phyloP scores from a whole-genome alignment of 2,888 invertebrate species.

The Liopterus haemorrhoidalis region DNA sequence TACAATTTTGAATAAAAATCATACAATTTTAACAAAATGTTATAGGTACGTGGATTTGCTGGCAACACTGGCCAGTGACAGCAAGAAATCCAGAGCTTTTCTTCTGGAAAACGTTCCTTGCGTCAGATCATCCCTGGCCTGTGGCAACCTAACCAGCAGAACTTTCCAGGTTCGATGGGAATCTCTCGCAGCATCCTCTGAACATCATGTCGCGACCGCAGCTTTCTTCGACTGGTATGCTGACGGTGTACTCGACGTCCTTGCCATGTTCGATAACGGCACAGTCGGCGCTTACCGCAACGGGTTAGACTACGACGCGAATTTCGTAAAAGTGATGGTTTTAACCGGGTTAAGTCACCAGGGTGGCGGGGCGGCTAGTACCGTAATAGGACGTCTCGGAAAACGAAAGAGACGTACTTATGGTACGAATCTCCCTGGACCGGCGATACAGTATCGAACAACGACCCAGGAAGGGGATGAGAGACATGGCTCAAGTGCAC shows the following conservation, averaged over 20 bases:
- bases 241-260: conserved; percentile 88
- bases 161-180: conserved; percentile 76
- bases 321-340: conserved; percentile 93
- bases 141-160: conserved; percentile 57
- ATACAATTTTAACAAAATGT: too few relatives aligned
- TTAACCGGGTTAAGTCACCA: conserved; percentile 74
- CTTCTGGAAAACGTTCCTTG: conserved; percentile 76
- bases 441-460: conserved; percentile 78
- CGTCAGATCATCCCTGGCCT: conserved; percentile 51
- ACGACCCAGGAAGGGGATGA: conserved; percentile 81
- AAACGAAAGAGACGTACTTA: conserved; percentile 73
- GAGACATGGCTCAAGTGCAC: conserved; percentile 76
- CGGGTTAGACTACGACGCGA: conserved; percentile 86
- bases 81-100: conserved; percentile 50
- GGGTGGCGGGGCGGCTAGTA: conserved; percentile 60
- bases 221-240: conserved; percentile 92
- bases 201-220: conserved; percentile 72
- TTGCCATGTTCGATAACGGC: conserved; percentile 58
- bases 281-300: conserved; percentile 76
- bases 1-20: too few relatives aligned
- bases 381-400: conserved; percentile 66
- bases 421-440: conserved; percentile 89
- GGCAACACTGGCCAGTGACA: conserved; percentile 55
- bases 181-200: conserved; percentile 62
- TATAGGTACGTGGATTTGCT: conserved; percentile 88